phyloP scores from a whole-genome alignment of 1,140 invertebrate species.

The Brachionus paranguensis region DNA sequence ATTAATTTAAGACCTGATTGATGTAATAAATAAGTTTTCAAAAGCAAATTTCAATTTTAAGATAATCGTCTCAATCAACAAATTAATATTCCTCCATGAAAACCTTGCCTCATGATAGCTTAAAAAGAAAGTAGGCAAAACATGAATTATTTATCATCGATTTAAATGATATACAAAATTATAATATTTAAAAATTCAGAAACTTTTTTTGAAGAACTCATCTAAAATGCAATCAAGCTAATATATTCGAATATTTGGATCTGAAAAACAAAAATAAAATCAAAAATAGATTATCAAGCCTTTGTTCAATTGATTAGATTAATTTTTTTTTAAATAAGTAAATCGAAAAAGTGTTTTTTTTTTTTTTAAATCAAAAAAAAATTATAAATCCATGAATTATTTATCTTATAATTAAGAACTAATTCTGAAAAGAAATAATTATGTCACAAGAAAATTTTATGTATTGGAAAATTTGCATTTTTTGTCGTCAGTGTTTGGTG shows the following conservation, averaged over 20 bases:
- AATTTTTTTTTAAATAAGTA: not conserved
- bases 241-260: too few species aligned
- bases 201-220: too few species aligned
- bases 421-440: not conserved
- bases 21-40: not conserved
- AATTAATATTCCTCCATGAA: too few species aligned
- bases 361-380: not conserved
- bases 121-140: too few species aligned
- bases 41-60: not conserved
- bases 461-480: not conserved
- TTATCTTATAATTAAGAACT: not conserved
- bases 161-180: not conserved
- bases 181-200: not conserved
- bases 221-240: too few species aligned
- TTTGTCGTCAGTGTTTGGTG: not conserved
- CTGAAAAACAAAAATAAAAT: not conserved
- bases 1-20: too few species aligned
- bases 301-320: too few species aligned
- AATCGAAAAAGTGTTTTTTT: not conserved
- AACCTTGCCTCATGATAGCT: too few species aligned
- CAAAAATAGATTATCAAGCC: too few species aligned
- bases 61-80: too few species aligned
- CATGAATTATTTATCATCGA: not conserved
- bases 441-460: not conserved
- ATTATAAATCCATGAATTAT: not conserved